Base-by-base conservation (phyloP, 2,888 invertebrate genomes). In the Eumacrocentrus americanus region DNA sequence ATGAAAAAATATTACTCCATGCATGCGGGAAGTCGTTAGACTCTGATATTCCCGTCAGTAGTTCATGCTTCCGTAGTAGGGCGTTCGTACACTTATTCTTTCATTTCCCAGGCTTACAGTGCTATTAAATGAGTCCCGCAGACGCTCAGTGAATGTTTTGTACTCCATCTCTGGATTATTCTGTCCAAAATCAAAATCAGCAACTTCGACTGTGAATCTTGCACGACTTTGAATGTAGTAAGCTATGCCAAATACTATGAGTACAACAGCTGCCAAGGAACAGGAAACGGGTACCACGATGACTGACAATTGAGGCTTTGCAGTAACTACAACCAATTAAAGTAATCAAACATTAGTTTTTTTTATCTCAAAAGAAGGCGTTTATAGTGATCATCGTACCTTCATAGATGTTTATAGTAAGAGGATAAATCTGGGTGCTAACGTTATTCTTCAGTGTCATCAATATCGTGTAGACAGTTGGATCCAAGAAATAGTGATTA, bases 121-220 rank as follows among this genome's bases (percentile, higher is more conserved):
- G 71, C 87, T 86, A 62, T 85, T 81, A 73, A 94, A 86, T 42
- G 93, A 91, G 68, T 94, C 94, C 37, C 89, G 83, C 1, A 95
- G 84, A 42, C 94, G 86, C 75, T 94, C 93, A 52, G 85, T 85
- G 77, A 95, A 94, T 14, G 94, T 92, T 82, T 92, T 94, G 78
- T 93, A 94, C 73, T 94, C 93, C 82, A 92, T 85, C 68, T 93
- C 91, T 12, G 89, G 87, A 68, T 87, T 88, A 74, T 88, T 87
- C 72, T 90, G 91, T 0, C 93, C 92, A 77, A 95, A 95, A 79
- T 95, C 92, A 74, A 95, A 95, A 80, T 95, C 91, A 0, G 95
- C 94, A 11, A 94, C 94, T 84, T 95, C 95, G 46, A 95, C 86
- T 1, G 88, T 89, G 72, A 90, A 90, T 67, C 91, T 88, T 54